Percentiles rank a stretch among this genome's conserved stretches.
phyloP scores from a whole-genome alignment of 2,113 vertebrate genomes.

The Numida meleagris region DNA sequence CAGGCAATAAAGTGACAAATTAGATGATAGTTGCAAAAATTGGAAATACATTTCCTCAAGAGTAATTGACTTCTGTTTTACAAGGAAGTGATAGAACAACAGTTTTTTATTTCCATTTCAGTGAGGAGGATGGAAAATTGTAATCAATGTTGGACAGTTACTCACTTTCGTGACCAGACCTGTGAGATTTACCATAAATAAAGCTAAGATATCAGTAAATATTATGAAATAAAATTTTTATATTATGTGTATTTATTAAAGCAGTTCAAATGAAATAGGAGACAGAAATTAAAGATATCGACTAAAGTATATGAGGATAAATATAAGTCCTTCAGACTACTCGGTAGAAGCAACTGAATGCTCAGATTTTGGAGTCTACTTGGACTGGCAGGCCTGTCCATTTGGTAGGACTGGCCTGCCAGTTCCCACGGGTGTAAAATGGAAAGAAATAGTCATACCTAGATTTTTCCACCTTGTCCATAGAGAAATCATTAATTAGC shows the following conservation, averaged over 20 bases:
- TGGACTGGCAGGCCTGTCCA: too few relatives aligned
- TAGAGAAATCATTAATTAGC: conserved; percentile 1
- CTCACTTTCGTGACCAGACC: not conserved
- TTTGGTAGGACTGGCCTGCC: not conserved
- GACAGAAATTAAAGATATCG: not conserved
- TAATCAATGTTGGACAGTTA: not conserved
- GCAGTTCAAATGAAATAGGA: not conserved
- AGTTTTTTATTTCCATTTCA: not conserved
- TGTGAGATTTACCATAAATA: not conserved
- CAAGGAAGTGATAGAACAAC: not conserved
- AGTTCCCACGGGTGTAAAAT: not conserved
- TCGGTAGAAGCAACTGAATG: not conserved
- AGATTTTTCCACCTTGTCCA: not conserved
- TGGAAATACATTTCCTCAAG: not conserved
- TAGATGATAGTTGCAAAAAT: not conserved
- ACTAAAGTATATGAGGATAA: not conserved
- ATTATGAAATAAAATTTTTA: not conserved
- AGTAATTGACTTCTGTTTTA: not conserved
- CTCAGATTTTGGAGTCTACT: not conserved
- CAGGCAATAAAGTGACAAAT: not conserved
- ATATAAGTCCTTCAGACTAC: not conserved
- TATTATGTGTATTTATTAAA: not conserved
- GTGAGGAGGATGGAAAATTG: not conserved
- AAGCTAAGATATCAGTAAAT: not conserved
- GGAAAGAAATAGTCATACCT: not conserved